Evolutionary conservation across 2,888 invertebrate genomes (phyloP).

Genomic region (Rosalia funebris): DNA sequence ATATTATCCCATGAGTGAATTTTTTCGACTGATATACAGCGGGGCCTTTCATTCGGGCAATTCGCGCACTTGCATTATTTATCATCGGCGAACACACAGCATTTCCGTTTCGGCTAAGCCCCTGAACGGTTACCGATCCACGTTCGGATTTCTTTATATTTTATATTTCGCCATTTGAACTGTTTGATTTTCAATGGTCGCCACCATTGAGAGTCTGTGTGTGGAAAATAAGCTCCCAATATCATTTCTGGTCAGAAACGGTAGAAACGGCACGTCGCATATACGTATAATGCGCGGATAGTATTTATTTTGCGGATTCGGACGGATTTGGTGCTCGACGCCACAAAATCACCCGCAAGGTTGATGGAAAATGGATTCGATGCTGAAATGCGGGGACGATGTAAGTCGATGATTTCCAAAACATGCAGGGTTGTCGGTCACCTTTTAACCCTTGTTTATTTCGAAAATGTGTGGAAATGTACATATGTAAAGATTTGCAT

Average conservation of each 20-base stretch:
- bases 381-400: no score
- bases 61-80: slow-evolving; percentile 23
- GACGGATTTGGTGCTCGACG: no score
- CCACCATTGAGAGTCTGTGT: slow-evolving; percentile 13
- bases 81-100: slow-evolving; percentile 18
- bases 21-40: neutral
- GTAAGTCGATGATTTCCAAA: no score
- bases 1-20: neutral
- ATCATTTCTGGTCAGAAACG: slow-evolving; percentile 41
- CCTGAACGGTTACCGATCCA: slow-evolving; percentile 32
- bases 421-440: no score
- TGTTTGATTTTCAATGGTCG: slow-evolving; percentile 24
- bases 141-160: slow-evolving; percentile 34
- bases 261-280: slow-evolving; percentile 24
- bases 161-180: slow-evolving; percentile 27
- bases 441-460: no score
- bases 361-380: no score
- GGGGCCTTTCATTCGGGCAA: neutral
- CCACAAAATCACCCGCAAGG: no score
- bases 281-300: slow-evolving; percentile 11
- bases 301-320: slow-evolving; percentile 11
- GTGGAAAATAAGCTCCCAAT: slow-evolving; percentile 34
- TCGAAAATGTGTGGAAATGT: no score
- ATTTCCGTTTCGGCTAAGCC: slow-evolving; percentile 33
- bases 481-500: no score